Base-by-base conservation (phyloP, 2,113 vertebrate species). In the Coturnix japonica region DNA sequence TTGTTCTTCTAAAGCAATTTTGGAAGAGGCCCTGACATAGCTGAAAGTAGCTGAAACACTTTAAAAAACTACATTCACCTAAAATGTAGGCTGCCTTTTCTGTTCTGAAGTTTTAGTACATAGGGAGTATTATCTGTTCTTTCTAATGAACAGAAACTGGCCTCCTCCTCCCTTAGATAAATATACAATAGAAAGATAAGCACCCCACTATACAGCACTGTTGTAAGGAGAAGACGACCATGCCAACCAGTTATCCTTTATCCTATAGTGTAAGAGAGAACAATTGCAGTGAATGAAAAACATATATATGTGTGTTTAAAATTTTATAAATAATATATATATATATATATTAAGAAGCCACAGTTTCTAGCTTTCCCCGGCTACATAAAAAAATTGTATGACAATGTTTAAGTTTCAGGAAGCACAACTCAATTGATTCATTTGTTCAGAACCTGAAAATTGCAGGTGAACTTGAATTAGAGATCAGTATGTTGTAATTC, bases 1-100 rank as follows among this genome's bases (percentile, higher is more conserved):
- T 91, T 80, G 30, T 66, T 81, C 95, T 70, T 92, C 84, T 95
- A 80, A 44, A 91, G 83, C 18, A 91, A 83, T 73, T 94, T 91
- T 72, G 65, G 73, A 35, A 56, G 61, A 85, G 69, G 89, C 73
- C 47, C 90, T 94, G 80, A 90, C 87, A 95, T 39, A 92, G 70
- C 81, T 95, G 78, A 93, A 85, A 71, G 72, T 91, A 75, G 31
- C 76, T 90, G 87, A 89, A 93, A 87, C 41, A 53, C 46, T 81
- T 76, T 43, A 10, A 33, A 70, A 87, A 78, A 63, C 37, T 3
- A 57, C 44, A 76, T 90, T 85, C 64, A 76, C 46, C 77, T 77
- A 25, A 87, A 94, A 90, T 91, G 59, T 46, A 49, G 19, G 85
- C 84, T 63, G 37, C 60, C 37, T 39, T 65, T 46, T 87, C 49